Base-by-base conservation (phyloP, 2,797 vertebrate genomes). In the Merluccius polli region DNA sequence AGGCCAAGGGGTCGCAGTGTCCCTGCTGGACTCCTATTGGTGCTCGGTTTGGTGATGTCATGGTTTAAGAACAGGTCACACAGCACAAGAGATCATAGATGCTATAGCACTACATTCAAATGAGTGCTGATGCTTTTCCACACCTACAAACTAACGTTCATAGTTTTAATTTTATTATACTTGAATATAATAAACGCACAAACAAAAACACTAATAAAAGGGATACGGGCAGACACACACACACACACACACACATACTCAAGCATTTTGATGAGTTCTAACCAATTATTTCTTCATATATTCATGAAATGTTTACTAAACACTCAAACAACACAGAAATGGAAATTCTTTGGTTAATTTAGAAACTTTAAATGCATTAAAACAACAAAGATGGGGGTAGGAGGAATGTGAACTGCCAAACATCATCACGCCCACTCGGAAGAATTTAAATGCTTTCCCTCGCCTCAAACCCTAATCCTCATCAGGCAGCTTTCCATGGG, bases 1-100 rank as follows among this genome's bases (percentile, higher is more conserved):
- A 82, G 88, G 87, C 81, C 83, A n/a, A 81, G 81, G 73, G 77
- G 83, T 70, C 85, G 48, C 21, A 8, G 48, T 21, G 18, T 6
- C 48, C 21, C 48, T 52, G 48, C 41, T 18, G 9, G 48, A 7
- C 41, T 52, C 18, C 48, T 52, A 52, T 52, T 52, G 48, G 48
- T n/a, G 1, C 48, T 52, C 48, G 18, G 48, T 7, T 1, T 52
- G 48, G 48, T 52, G 48, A n/a, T 52, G 48, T 52, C 21, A 52
- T 2, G 21, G 48, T 52, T 52, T 52, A 52, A n/a, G 48, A 52
- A n/a, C 48, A 8, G 48, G 48, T 52, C 48, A 52, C 48, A 52
- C 4, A n/a, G 41, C 41, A 18, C 41, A 52, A n/a, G 4, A n/a
- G 6, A 52, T 52, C 48, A 52, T 52, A 21, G n/a, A 52, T 5